A percentile compares a stretch with the other conserved stretches of the same genome.
Evolutionary conservation across 2,888 invertebrate species (phyloP).

Genomic region (Resseliella maxima): DNA sequence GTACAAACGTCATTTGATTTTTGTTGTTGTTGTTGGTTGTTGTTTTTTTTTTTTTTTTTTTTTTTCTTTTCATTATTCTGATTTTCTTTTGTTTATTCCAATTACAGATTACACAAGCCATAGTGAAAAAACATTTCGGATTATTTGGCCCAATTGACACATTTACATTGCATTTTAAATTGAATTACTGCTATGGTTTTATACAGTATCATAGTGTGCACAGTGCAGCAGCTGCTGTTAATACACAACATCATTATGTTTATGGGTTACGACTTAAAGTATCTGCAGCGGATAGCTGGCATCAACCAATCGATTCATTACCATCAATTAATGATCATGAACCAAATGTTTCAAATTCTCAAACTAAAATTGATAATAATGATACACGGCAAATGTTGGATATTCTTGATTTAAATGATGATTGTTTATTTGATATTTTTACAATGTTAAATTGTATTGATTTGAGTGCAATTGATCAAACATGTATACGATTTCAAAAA

Average conservation of each 20-base stretch:
- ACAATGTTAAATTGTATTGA: slow-evolving; percentile 28
- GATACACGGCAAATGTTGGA: background rate
- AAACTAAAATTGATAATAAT: background rate
- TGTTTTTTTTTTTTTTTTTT: background rate
- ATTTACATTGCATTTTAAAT: background rate
- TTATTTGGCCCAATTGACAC: background rate
- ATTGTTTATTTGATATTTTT: slow-evolving; percentile 5
- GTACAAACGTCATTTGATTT: background rate
- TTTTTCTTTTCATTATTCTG: background rate
- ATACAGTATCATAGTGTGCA: background rate
- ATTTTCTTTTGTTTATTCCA: background rate
- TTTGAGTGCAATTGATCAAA: slow-evolving; percentile 18
- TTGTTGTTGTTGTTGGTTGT: background rate
- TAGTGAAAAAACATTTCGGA: background rate
- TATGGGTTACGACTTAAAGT: background rate
- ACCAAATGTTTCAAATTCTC: background rate
- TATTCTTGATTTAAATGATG: slow-evolving; percentile 34
- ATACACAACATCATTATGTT: background rate
- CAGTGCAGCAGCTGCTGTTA: slow-evolving; percentile 2
- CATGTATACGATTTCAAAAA: background rate
- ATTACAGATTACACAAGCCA: background rate
- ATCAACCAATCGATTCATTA: too few relatives aligned
- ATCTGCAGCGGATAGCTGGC: slow-evolving; percentile 15
- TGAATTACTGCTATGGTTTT: slow-evolving; percentile 54
- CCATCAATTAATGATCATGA: too few relatives aligned